Conservation (phyloP, 2,888 invertebrate genomes). For the Gastracanthus pulcherrimus region DNA sequence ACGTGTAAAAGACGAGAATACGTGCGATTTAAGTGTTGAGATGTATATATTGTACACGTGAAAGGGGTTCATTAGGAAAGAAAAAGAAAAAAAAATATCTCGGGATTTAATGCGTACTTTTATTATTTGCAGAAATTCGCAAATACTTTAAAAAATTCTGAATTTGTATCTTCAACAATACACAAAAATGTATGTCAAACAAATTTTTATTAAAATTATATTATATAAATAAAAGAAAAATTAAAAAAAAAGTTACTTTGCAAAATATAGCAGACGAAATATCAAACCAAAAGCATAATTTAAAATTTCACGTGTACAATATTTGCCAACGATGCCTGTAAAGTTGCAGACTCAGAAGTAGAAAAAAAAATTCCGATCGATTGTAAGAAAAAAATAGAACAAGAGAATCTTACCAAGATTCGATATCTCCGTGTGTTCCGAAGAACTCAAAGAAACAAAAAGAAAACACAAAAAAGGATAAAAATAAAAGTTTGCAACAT, state of each 20-base stretch:
- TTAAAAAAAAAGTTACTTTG: too few relatives aligned
- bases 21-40: not conserved
- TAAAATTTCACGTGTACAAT: constrained; percentile 17
- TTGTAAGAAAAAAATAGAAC: not conserved
- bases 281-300: too few relatives aligned
- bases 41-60: not conserved
- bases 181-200: too few relatives aligned
- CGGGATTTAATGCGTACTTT: not conserved
- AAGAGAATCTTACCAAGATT: not conserved
- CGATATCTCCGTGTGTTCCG: not conserved
- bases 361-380: constrained; percentile 1
- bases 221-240: too few relatives aligned
- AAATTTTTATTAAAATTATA: too few relatives aligned
- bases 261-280: too few relatives aligned
- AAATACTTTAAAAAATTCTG: not conserved
- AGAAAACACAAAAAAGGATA: not conserved
- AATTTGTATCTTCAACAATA: too few relatives aligned
- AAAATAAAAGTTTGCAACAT: constrained; percentile 61
- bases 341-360: not conserved
- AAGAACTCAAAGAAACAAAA: not conserved
- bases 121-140: not conserved
- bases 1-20: not conserved
- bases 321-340: not conserved
- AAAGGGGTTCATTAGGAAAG: constrained; percentile 9
- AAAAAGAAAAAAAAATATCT: not conserved